phyloP scores from a whole-genome alignment of 2,888 invertebrate species.

The Coremacera marginata region DNA sequence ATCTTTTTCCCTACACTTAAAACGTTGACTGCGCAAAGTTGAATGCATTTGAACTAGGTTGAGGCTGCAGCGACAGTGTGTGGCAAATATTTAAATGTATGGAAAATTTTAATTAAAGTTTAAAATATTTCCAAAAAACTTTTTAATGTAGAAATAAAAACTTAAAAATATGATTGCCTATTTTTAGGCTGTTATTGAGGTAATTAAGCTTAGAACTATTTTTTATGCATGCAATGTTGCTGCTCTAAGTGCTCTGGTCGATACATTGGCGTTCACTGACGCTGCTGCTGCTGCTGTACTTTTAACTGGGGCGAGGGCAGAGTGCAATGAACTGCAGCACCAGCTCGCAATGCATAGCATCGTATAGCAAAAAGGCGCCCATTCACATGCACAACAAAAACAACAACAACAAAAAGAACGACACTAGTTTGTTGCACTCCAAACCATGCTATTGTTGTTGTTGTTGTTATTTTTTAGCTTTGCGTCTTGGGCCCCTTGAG shows the following conservation, averaged over 20 bases:
- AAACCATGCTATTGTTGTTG: neutral
- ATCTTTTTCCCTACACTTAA: neutral
- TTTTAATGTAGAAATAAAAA: neutral
- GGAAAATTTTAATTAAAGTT: neutral
- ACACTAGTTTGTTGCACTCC: neutral
- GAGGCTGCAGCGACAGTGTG: conserved; percentile 39
- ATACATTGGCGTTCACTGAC: conserved; percentile 21
- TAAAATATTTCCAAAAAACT: neutral
- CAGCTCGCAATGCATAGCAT: conserved; percentile 37
- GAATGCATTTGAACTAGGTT: conserved; percentile 51
- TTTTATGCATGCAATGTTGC: conserved; percentile 12
- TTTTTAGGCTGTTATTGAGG: neutral
- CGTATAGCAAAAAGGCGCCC: conserved; percentile 40
- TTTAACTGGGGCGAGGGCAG: conserved; percentile 67
- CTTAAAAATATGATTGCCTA: neutral
- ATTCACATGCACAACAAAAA: conserved; percentile 51
- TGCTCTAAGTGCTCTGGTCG: conserved; percentile 37
- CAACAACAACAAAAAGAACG: conserved; percentile 49
- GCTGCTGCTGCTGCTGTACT: conserved; percentile 47
- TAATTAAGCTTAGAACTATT: neutral
- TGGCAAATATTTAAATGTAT: conserved; percentile 24
- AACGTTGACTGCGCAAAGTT: conserved; percentile 41
- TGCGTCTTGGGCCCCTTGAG: neutral
- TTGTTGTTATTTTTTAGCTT: neutral
- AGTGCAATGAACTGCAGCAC: conserved; percentile 66